Conservation (phyloP, 1,140 invertebrate genomes). For the Anastrepha obliqua region DNA sequence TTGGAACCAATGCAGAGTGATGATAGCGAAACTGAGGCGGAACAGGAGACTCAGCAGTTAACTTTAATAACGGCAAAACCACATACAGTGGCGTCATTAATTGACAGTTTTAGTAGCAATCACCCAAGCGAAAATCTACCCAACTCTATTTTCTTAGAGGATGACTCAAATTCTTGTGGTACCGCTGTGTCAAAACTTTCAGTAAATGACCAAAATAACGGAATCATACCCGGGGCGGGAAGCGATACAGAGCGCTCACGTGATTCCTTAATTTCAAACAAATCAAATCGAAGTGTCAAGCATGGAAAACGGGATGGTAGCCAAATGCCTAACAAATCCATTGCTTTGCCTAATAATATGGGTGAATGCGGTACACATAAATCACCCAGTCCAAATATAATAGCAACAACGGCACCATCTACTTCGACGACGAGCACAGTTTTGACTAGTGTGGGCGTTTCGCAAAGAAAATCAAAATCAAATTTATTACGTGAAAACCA, state of each 20-base stretch:
- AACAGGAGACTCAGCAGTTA: slow-evolving; percentile 67
- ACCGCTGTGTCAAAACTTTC: slow-evolving; percentile 66
- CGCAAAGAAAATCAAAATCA: slow-evolving; percentile 62
- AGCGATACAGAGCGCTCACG: slow-evolving; percentile 76
- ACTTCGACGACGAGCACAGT: slow-evolving; percentile 66
- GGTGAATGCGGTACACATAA: not conserved
- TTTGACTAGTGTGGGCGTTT: slow-evolving; percentile 27
- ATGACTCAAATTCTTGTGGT: slow-evolving; percentile 74
- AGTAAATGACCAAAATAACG: slow-evolving; percentile 74
- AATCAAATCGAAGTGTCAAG: slow-evolving; percentile 59
- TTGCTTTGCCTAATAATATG: not conserved
- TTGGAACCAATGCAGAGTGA: slow-evolving; percentile 87
- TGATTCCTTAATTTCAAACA: slow-evolving; percentile 69
- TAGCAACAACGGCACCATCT: slow-evolving; percentile 60
- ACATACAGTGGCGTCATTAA: not conserved
- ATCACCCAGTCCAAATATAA: not conserved
- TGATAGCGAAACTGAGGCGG: slow-evolving; percentile 75
- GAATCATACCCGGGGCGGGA: slow-evolving; percentile 55
- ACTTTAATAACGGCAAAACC: not conserved
- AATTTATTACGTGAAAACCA: slow-evolving; percentile 70
- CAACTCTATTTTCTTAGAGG: slow-evolving; percentile 78
- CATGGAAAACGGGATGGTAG: slow-evolving; percentile 75
- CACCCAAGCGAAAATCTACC: slow-evolving; percentile 75
- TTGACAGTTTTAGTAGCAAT: slow-evolving; percentile 68
- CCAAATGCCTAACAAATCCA: slow-evolving; percentile 68